Percentiles rank a stretch among this genome's conserved stretches.
phyloP scores from a whole-genome alignment of 2,113 vertebrate genomes.

The Oreocharis arfaki region DNA sequence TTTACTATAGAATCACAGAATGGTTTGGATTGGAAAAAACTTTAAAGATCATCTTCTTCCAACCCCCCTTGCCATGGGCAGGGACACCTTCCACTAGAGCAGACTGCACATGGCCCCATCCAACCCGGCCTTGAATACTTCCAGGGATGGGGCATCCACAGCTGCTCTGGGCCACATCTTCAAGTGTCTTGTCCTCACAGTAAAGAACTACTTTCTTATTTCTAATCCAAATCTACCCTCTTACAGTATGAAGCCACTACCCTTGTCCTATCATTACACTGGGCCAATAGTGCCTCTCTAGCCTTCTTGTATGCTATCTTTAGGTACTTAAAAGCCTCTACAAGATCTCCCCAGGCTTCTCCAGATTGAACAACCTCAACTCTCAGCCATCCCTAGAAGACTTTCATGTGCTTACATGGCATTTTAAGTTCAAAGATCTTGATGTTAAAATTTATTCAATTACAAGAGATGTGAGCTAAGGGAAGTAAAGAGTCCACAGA shows the following conservation, averaged over 20 bases:
- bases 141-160: not conserved
- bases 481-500: not conserved
- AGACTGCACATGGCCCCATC: not conserved
- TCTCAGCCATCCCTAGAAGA: not conserved
- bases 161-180: not conserved
- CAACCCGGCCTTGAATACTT: not conserved
- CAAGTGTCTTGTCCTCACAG: not conserved
- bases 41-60: not conserved
- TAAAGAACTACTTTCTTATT: not conserved
- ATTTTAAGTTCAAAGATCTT: not conserved
- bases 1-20: not conserved
- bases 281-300: not conserved
- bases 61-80: fast-evolving
- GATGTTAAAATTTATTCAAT: not conserved
- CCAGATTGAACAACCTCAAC: not conserved
- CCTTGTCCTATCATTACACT: not conserved
- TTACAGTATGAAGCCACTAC: not conserved
- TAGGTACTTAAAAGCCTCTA: not conserved
- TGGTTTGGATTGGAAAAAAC: not conserved
- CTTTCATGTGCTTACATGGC: not conserved
- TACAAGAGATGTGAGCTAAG: not conserved
- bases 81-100: not conserved
- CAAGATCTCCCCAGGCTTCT: not conserved
- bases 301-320: too few species aligned
- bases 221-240: not conserved